Evolutionary conservation across 2,113 vertebrate genomes (phyloP).

Genomic region (Lophius piscatorius): DNA sequence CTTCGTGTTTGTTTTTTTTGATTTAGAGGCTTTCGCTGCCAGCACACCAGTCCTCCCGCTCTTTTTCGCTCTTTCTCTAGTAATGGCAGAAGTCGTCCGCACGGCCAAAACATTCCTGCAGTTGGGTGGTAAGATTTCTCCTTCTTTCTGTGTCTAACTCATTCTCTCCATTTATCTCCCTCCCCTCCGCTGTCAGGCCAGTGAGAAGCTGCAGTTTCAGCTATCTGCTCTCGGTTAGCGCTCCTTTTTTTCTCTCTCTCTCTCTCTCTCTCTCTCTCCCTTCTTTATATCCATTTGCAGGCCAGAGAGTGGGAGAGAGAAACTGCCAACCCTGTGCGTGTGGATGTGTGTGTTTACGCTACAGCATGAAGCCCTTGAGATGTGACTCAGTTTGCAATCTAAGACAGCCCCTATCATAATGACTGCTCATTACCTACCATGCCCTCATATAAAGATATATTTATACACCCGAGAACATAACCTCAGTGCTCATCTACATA

Average conservation of each 20-base stretch:
- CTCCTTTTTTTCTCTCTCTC: slow-evolving; percentile 20
- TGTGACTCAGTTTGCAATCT: slow-evolving; percentile 65
- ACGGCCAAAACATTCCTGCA: slow-evolving; percentile 54
- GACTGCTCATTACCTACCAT: slow-evolving; percentile 69
- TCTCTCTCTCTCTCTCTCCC: too few species aligned
- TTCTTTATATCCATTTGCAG: slow-evolving; percentile 23
- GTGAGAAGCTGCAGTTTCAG: slow-evolving; percentile 61
- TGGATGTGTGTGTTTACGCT: slow-evolving; percentile 10
- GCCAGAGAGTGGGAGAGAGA: slow-evolving; percentile 47
- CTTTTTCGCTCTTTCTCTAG: slow-evolving; percentile 17
- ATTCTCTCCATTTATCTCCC: slow-evolving; percentile 23
- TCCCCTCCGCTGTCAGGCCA: slow-evolving; percentile 24
- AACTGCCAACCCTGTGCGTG: slow-evolving; percentile 19
- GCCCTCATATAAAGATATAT: slow-evolving; percentile 76
- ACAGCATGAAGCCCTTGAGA: slow-evolving; percentile 47
- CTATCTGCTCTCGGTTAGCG: slow-evolving; percentile 57
- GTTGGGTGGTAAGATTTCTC: slow-evolving; percentile 38
- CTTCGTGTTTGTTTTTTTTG: slow-evolving; percentile 62
- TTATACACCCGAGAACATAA: slow-evolving; percentile 69
- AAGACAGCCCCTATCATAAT: slow-evolving; percentile 71
- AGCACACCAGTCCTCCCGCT: slow-evolving; percentile 50
- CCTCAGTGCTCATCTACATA: slow-evolving; percentile 68
- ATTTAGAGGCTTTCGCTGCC: slow-evolving; percentile 62
- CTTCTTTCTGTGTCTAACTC: slow-evolving; percentile 5
- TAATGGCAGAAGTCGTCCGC: slow-evolving; percentile 27